Percentiles rank a stretch among this genome's conserved stretches.
Evolutionary conservation across 1,140 invertebrate species (phyloP).

Genomic region (Paraescarpia echinospica): DNA sequence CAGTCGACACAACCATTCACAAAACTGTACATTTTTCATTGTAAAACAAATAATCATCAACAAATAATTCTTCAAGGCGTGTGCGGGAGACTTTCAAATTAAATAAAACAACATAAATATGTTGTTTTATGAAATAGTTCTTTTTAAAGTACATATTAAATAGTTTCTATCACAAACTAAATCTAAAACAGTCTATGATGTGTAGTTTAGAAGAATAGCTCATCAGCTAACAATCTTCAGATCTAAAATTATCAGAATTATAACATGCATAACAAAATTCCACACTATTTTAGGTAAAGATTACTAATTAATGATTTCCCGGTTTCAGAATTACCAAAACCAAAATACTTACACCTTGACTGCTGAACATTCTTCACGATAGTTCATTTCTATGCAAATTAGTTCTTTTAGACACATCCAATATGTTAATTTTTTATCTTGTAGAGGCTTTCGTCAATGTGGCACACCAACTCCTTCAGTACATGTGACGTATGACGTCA

Average conservation of each 20-base stretch:
- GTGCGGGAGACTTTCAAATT: not conserved
- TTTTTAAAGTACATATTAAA: too few relatives aligned
- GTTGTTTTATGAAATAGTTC: not conserved
- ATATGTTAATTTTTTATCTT: too few relatives aligned
- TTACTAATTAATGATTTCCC: too few relatives aligned
- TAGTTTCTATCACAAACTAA: too few relatives aligned
- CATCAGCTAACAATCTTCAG: not conserved
- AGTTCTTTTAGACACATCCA: too few relatives aligned
- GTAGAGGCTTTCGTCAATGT: too few relatives aligned
- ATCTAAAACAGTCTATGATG: too few relatives aligned
- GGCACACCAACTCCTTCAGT: too few relatives aligned
- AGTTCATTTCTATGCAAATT: too few relatives aligned
- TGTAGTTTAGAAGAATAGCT: not conserved
- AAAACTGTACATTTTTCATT: not conserved
- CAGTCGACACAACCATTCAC: conserved; percentile 17
- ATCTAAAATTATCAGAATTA: not conserved
- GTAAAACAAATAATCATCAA: not conserved
- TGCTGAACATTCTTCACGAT: too few relatives aligned
- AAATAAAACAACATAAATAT: not conserved
- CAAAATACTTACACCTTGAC: too few relatives aligned
- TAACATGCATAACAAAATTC: not conserved
- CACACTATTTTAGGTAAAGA: not conserved
- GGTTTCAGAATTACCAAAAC: not conserved
- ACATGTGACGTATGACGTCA: too few relatives aligned
- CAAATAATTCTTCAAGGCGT: not conserved